Evolutionary conservation across 1,140 invertebrate genomes (phyloP).

Genomic region (Aradophagus sp.): DNA sequence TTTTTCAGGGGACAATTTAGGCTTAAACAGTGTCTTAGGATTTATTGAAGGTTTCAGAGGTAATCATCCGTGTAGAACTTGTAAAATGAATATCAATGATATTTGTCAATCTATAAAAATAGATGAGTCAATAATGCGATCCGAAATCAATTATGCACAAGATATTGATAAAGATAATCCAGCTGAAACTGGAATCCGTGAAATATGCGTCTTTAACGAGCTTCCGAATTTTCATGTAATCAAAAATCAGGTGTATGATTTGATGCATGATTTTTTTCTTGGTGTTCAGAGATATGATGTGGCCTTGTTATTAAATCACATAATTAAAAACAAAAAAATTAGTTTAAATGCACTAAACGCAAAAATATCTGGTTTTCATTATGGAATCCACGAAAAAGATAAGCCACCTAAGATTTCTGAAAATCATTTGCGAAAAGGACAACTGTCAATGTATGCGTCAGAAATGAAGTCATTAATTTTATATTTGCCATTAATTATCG

Average conservation of each 20-base stretch:
- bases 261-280: conserved; percentile 33
- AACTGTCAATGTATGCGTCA: conserved; percentile 16
- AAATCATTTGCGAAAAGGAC: conserved; percentile 1
- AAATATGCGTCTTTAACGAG: conserved; percentile 27
- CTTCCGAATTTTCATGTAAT: conserved; percentile 24
- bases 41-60: conserved; percentile 6
- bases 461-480: conserved; percentile 12
- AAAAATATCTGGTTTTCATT: conserved; percentile 3
- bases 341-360: conserved; percentile 20
- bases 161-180: conserved; percentile 6
- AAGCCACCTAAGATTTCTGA: conserved; percentile 7
- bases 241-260: conserved; percentile 22
- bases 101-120: not conserved
- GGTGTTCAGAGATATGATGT: conserved; percentile 32
- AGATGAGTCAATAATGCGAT: not conserved
- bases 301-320: conserved; percentile 20
- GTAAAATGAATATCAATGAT: conserved; percentile 1
- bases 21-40: not conserved
- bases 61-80: conserved; percentile 15
- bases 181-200: conserved; percentile 1
- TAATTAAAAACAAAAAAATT: not conserved
- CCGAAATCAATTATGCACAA: not conserved
- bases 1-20: conserved; percentile 8
- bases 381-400: conserved; percentile 5
- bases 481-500: conserved; percentile 51